Base-by-base conservation (phyloP, 2,797 vertebrate genomes). In the Notoglanidium macrostoma region DNA sequence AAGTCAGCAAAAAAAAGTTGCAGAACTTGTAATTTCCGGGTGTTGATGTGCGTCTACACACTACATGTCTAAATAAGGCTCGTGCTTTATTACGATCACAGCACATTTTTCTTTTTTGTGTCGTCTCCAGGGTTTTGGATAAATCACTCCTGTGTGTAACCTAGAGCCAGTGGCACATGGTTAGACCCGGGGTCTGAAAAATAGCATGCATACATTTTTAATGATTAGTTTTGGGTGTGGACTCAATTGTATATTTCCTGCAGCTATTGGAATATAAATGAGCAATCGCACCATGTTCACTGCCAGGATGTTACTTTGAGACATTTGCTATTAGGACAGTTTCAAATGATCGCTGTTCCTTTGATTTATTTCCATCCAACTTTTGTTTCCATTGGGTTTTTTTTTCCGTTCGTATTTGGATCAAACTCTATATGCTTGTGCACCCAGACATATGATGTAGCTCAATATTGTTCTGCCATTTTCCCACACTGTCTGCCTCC, bases 401-500 rank as follows among this genome's bases (percentile, higher is more conserved):
- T 74, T 7, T 57, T 32, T 65, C 82, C 21, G 21, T 19, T 59
- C 23, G 73, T 12, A 73, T 76, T n/a, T 11, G 49, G 32, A 70
- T 76, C 40, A 40, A 77, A n/a, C 7, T 6, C 19, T 46, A 73
- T 40, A 35, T 51, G 5, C 65, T 40, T 23, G 10, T 51, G 68
- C 19, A 11, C n/a, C 67, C 68, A n/a, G 59, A 85, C 46, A 85
- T 21, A 46, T 35, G 35, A 12, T 19, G 6, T 67, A 54, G 35
- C 57, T 80, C 74, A 26, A 23, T 51, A 63, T 76, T n/a, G 40
- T 89, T 84, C 23, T 65, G 77, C 57, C 44, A 8, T 89, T 89
- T 86, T 63, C 70, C 40, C 44, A 51, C 49, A 74, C 65, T 63
- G 72, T 73, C 86, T 86, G 55, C 17, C 85, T 85, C 84, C 68